Evolutionary conservation across 2,113 vertebrate genomes (phyloP).

Genomic region (Tachysurus vachellii): DNA sequence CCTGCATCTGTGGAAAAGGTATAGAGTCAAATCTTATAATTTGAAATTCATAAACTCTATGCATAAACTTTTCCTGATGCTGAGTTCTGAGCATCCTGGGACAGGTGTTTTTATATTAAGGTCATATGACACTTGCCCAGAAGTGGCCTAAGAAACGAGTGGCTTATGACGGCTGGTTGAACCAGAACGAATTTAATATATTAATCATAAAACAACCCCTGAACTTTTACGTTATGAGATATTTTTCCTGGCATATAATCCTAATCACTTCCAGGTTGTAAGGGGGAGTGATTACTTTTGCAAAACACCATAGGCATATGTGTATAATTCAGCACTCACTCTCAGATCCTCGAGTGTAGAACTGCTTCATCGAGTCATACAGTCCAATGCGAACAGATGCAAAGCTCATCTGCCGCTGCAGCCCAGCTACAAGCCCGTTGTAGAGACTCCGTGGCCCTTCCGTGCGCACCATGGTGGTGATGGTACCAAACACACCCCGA

Average conservation of each 20-base stretch:
- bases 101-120: not conserved
- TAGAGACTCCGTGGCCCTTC: conserved; percentile 79
- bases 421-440: conserved; percentile 79
- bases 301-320: not conserved
- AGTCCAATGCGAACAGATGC: conserved; percentile 79
- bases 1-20: conserved; percentile 71
- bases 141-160: not conserved
- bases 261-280: not conserved
- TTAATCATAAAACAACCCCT: not conserved
- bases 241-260: not conserved
- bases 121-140: not conserved
- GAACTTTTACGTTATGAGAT: not conserved
- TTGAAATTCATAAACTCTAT: not conserved
- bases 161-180: not conserved
- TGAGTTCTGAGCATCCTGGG: not conserved
- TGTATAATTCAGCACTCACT: conserved; percentile 69
- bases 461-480: conserved; percentile 78
- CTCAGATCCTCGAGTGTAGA: conserved; percentile 83
- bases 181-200: not conserved
- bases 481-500: conserved; percentile 78
- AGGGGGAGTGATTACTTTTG: not conserved
- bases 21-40: not conserved
- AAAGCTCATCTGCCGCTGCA: conserved; percentile 83
- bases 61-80: not conserved
- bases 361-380: conserved; percentile 80